Percentiles rank a stretch among this genome's conserved stretches.
Evolutionary conservation across 2,113 vertebrate genomes (phyloP).

Genomic region (Brachirus orientalis): DNA sequence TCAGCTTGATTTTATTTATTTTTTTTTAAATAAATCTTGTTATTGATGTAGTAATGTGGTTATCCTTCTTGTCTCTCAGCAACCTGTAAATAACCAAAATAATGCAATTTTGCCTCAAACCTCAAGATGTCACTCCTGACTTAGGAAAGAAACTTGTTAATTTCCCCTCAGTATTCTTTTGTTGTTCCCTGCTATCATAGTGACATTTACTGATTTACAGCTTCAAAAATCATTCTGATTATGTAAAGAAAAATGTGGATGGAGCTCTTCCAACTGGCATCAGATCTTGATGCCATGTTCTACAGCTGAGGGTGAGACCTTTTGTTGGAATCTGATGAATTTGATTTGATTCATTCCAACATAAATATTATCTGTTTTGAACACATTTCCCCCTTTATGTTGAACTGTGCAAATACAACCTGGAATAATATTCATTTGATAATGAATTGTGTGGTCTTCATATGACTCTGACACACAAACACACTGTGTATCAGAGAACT

Average conservation of each 20-base stretch:
- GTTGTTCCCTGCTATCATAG: conserved; percentile 9
- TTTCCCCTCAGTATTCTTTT: background rate
- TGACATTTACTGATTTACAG: conserved; percentile 12
- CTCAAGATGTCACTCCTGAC: conserved; percentile 66
- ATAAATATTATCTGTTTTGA: conserved; percentile 1
- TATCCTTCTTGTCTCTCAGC: background rate
- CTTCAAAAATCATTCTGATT: conserved; percentile 17
- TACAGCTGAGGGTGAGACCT: conserved; percentile 3
- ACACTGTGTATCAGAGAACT: no score
- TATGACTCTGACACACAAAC: conserved; percentile 15
- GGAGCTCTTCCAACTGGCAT: background rate
- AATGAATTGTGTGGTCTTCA: conserved; percentile 4
- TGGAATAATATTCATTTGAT: conserved; percentile 4
- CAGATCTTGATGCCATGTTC: conserved; percentile 16
- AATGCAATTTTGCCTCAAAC: conserved; percentile 18
- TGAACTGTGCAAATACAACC: conserved; percentile 6
- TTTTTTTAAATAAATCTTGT: no score
- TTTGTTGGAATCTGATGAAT: conserved; percentile 8
- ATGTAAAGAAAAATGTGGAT: conserved; percentile 1
- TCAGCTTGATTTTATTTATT: background rate
- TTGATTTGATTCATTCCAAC: conserved; percentile 1
- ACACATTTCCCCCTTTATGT: conserved; percentile 10
- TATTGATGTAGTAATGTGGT: no score
- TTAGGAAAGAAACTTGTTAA: conserved; percentile 25
- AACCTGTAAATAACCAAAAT: background rate